Evolutionary conservation across 2,888 invertebrate genomes (phyloP), one percentile per base, ranked within the genome.

Genomic region (Cerceris ruficornis): DNA sequence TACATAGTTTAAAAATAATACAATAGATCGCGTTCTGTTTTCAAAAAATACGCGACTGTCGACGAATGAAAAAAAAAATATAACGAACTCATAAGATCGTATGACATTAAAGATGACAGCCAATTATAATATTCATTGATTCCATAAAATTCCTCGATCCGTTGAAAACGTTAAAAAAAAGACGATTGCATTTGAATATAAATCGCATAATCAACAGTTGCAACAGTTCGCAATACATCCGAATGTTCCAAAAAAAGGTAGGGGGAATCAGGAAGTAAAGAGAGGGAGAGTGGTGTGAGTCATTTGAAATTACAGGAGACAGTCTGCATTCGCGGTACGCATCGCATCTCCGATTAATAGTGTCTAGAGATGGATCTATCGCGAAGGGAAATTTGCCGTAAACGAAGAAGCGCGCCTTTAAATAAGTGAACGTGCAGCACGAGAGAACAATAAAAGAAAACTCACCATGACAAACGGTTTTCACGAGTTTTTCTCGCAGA

Each of bases 401-500:
- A 50, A 42, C 39, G 58, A 60, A 54, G 64, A 66, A 77, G 69
- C 81, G 74, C 61, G 72, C 62, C 62, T 62, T 54, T 58, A 42
- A 28, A 14, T n/a, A 4, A 74, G 14, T 14, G 9, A 52, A 15
- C 28, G 28, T 28, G 28, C 2, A 11, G 50, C 17, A 11, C n/a
- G 65, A 52, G 55, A 28, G 13, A 46, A 52, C 7, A 13, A 50
- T 67, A 68, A 77, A 80, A 62, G 71, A 80, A 79, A 77, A 69
- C 83, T 75, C 62, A 85, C 85, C 83, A 86, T 86, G 73, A 74
- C 70, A 65, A 69, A 72, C 55, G 13, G 17, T 54, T 14, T 58
- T 17, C 7, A 43, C 57, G 55, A 41, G 7, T 65, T 28, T n/a
- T 55, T 28, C 15, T 58, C 9, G 15, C 39, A 5, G 13, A 61